Base-by-base conservation (phyloP, 2,113 vertebrate genomes). In the Centrocercus urophasianus region DNA sequence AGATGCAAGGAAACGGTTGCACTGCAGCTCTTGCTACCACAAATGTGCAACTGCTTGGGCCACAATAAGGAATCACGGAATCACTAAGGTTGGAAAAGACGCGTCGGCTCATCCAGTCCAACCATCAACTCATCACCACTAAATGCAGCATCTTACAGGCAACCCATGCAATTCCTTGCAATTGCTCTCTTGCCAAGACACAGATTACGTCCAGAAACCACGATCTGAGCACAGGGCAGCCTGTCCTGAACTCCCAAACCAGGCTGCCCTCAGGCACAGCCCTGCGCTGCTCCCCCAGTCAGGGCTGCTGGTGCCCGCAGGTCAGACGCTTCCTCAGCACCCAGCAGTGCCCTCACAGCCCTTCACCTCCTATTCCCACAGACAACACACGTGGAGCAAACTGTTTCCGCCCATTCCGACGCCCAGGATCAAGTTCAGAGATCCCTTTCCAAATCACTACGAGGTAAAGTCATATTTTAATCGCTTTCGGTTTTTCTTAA, bases 321-420 rank as follows among this genome's bases (percentile, higher is more conserved):
- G 38, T 15, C 2, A 5, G 13, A 4, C 2, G 11, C 0, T 0
- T 14, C 80, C 6, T 16, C 19, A 34, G 13, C 77, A 38, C 56
- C 16, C 12, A 65, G 47, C 47, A 32, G 0, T 24, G 17, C 45
- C 22, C 70, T 91, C 74, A 28, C 36, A 13, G 10, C 36, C 28
- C 52, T 54, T 2, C 16, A 1, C 74, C 52, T 3, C 24, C 82
- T 30, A 43, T 38, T 80, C 81, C 92, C 88, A 2, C 92, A 98
- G 98, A 24, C 95, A 64, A 56, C 96, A 72, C 3, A 0, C 97
- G 2, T 97, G 98, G 97, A 83, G 56, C 9, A 98, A 81, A 71
- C 20, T 98, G 34, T 97, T 97, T 48, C 97, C 97, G 42, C 97
- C 95, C 5, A 79, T 98, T 75, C 98, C 97, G 9, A 86, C 34